Conservation (phyloP, 2,888 invertebrate genomes). For the Serripes groenlandicus region DNA sequence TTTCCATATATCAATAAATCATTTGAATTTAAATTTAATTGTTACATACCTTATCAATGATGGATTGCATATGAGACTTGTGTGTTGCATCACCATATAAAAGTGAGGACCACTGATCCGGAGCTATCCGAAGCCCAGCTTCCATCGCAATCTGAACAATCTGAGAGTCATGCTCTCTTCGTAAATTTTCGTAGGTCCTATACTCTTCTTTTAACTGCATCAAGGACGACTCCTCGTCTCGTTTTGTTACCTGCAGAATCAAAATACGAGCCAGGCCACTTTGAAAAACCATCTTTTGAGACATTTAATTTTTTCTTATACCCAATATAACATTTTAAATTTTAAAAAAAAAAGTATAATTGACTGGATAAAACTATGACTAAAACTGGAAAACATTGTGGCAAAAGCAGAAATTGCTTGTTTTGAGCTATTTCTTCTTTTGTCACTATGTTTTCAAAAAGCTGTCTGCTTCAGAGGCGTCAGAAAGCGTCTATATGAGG, state of each 20-base stretch:
- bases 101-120: conserved; percentile 99
- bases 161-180: conserved; percentile 98
- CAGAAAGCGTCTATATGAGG: no score
- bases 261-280: not conserved
- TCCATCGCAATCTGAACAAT: conserved; percentile 99
- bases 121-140: conserved; percentile 97
- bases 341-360: no score
- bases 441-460: no score
- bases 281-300: not conserved
- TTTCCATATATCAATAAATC: no score
- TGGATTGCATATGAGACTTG: conserved; percentile 98
- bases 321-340: no score
- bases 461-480: no score
- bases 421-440: not conserved
- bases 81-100: conserved; percentile 98
- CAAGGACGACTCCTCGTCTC: conserved; percentile 98
- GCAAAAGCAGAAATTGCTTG: not conserved
- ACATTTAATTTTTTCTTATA: no score
- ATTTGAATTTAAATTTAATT: no score
- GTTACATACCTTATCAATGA: conserved; percentile 88
- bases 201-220: conserved; percentile 99
- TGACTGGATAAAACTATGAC: no score
- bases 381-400: not conserved
- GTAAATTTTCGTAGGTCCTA: conserved; percentile 95
- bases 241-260: conserved; percentile 93